These are phyloP conservation scores for Falcunculus frontatus DNA, from an alignment of 2,113 vertebrate species.

Conservation along the genomic window DNA sequence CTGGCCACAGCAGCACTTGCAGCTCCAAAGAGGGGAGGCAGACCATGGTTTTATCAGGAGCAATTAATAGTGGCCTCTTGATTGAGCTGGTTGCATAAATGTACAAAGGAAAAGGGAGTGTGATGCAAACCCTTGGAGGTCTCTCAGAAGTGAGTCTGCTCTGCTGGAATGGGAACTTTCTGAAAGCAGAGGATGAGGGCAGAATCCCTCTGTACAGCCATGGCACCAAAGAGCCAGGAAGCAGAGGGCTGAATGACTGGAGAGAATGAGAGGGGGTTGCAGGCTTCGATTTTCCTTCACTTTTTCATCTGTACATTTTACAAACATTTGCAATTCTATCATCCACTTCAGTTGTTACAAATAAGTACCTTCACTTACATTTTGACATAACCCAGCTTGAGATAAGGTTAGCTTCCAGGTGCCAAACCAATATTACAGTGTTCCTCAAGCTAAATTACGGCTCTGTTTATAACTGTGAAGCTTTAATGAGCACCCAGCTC, in stretches of 20 bases:
- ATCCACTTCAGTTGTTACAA: background rate
- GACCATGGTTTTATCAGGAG: background rate
- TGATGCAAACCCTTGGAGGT: background rate
- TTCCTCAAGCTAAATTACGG: background rate
- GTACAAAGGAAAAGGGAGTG: background rate
- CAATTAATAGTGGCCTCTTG: background rate
- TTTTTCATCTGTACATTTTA: background rate
- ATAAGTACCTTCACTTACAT: background rate
- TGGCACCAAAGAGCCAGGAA: background rate
- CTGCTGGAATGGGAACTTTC: background rate
- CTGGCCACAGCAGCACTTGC: background rate
- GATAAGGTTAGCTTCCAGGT: background rate
- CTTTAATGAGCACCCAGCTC: conserved; percentile 6
- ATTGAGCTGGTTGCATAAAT: background rate
- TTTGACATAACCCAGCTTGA: background rate
- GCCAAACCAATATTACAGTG: background rate
- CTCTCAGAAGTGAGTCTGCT: background rate
- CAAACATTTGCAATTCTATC: background rate
- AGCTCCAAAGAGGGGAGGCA: background rate
- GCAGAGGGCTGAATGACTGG: background rate
- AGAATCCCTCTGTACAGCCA: background rate
- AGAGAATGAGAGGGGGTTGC: background rate
- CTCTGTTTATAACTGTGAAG: background rate
- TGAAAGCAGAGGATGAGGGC: background rate
- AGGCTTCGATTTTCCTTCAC: background rate